phyloP scores from a whole-genome alignment of 2,888 invertebrate genomes.

The Conomelus anceps region DNA sequence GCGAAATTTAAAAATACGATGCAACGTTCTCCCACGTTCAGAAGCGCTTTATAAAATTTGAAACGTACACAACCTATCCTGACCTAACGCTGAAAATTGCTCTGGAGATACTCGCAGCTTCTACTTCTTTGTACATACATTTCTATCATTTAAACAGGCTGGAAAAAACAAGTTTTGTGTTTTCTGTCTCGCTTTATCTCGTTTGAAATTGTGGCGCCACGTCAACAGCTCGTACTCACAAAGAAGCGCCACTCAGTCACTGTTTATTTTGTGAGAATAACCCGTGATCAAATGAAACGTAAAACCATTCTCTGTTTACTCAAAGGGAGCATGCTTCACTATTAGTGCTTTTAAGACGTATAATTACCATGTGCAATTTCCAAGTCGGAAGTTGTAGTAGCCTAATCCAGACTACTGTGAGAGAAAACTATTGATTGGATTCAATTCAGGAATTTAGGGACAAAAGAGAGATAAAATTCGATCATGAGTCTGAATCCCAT shows the following conservation, averaged over 20 bases:
- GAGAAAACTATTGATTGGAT: too few species aligned
- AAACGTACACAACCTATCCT: background rate
- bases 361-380: background rate
- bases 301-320: background rate
- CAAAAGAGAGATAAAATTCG: too few species aligned
- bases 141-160: background rate
- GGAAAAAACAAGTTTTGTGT: background rate
- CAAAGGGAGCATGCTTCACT: background rate
- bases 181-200: background rate
- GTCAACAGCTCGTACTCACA: background rate
- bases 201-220: background rate
- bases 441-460: too few species aligned
- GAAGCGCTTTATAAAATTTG: background rate
- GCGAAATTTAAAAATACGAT: background rate
- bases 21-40: background rate
- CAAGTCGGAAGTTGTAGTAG: too few species aligned
- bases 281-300: background rate
- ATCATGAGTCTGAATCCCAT: too few species aligned
- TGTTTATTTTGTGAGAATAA: background rate
- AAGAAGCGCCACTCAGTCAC: background rate
- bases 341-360: background rate
- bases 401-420: too few species aligned
- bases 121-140: background rate
- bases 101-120: background rate
- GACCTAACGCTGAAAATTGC: background rate